Evolutionary conservation across 2,797 vertebrate species (phyloP).

Genomic region (Natrix natrix): DNA sequence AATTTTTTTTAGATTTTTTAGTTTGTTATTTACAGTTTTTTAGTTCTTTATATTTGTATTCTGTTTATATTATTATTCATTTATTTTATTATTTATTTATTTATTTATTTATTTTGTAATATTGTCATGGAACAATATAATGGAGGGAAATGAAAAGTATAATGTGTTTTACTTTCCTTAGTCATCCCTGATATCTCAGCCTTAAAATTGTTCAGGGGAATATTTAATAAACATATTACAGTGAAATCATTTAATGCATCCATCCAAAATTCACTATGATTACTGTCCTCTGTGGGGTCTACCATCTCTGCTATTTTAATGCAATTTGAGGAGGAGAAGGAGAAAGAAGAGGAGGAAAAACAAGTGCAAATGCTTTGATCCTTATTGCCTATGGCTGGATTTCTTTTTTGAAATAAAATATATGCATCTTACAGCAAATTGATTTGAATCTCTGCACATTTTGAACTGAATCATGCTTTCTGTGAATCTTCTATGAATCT

Average conservation of each 20-base stretch:
- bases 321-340: not conserved
- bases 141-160: not conserved
- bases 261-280: not conserved
- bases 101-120: not conserved
- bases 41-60: not conserved
- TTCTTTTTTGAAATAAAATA: not conserved
- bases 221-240: not conserved
- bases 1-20: not conserved
- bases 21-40: not conserved
- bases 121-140: not conserved
- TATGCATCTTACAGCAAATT: not conserved
- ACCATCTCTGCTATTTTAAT: not conserved
- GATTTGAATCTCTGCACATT: not conserved
- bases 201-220: not conserved
- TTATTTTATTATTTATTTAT: no score
- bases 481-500: not conserved
- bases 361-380: not conserved
- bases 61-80: not conserved
- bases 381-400: not conserved
- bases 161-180: not conserved
- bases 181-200: not conserved
- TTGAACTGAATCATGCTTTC: not conserved
- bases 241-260: not conserved
- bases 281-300: not conserved
- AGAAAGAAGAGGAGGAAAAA: not conserved